phyloP scores from a whole-genome alignment of 2,113 vertebrate genomes.

The Dasyurus viverrinus region DNA sequence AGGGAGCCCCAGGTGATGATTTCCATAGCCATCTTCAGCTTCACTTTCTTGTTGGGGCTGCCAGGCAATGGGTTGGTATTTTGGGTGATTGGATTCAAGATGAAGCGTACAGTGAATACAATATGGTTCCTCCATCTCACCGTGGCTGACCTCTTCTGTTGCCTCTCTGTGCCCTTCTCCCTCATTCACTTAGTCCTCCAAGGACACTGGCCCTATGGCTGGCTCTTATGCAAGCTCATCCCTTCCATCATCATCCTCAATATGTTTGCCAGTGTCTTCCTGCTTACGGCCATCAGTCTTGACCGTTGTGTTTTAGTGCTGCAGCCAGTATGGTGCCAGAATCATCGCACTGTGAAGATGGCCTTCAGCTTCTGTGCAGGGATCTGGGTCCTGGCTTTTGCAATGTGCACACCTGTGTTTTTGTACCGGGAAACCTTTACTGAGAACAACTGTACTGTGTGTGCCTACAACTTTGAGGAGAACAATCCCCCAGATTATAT shows the following conservation, averaged over 20 bases:
- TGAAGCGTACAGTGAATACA: conserved; percentile 86
- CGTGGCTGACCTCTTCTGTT: conserved; percentile 86
- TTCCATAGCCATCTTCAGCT: conserved; percentile 75
- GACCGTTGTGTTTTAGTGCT: conserved; percentile 86
- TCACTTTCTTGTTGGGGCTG: conserved; percentile 84
- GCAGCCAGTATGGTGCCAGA: conserved; percentile 89
- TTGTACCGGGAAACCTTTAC: conserved; percentile 75
- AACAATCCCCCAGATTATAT: not conserved
- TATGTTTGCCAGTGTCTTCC: conserved; percentile 90
- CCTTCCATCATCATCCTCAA: conserved; percentile 84
- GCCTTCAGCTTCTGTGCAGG: conserved; percentile 58
- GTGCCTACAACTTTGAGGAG: conserved; percentile 57
- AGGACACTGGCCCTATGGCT: conserved; percentile 85
- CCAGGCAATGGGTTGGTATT: conserved; percentile 88
- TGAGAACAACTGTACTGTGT: not conserved
- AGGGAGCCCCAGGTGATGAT: conserved; percentile 37
- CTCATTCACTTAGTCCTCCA: conserved; percentile 80
- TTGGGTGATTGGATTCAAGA: conserved; percentile 87
- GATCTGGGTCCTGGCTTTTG: conserved; percentile 83
- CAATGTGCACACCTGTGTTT: conserved; percentile 84
- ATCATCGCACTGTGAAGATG: conserved; percentile 79
- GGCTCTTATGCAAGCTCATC: conserved; percentile 86
- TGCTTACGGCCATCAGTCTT: conserved; percentile 84
- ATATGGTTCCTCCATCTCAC: conserved; percentile 90
- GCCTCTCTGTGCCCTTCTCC: conserved; percentile 85